Evolutionary conservation across 2,113 vertebrate species (phyloP), one percentile per base, ranked within the genome.

Genomic region (Cranoglanis bouderius): DNA sequence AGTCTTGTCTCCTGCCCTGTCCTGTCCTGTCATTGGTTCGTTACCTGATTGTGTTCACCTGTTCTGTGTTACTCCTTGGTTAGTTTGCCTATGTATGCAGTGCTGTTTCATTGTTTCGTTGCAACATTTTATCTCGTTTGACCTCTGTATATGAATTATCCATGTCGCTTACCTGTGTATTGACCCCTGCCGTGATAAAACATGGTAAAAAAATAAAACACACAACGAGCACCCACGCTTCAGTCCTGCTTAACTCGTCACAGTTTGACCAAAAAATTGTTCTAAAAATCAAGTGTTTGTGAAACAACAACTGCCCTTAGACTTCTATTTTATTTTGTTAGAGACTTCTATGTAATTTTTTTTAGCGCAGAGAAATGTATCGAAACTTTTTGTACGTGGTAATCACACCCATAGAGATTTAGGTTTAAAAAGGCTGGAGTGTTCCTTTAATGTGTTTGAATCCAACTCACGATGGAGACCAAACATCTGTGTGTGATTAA

Each of bases 401-500:
- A 19, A 14, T 6, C 16, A 72, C 70, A 74, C 35, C 43, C 38
- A 24, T 26, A 61, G 61, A 63, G 9, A 63, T 29, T 29, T 63
- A 0, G 7, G 26, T 29, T 29, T 10, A 59, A 63, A 61, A 63
- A 29, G 9, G 26, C 12, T 35, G 65, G n/a, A 16, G 26, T 65
- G 13, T 16, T 40, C 21, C 35, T 74, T 40, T 21, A 40, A 74
- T 2, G 18, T 43, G 38, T 74, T 46, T 46, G 3, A 77, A 77
- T 77, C 21, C 24, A 77, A 13, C 4, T 29, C 40, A 12, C 5
- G 35, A 40, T 57, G 10, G 13, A 57, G 35, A 40, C 26, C 35
- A 86, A 77, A 77, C 53, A 57, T 86, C 84, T 51, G 53, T 6
- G 21, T 75, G 32, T 57, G 65, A 46, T 84, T 9, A 46, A 40